Percentiles rank a stretch among this genome's conserved stretches.
Conservation (phyloP, 2,888 invertebrate genomes). For the Caenorhabditis sp. region DNA sequence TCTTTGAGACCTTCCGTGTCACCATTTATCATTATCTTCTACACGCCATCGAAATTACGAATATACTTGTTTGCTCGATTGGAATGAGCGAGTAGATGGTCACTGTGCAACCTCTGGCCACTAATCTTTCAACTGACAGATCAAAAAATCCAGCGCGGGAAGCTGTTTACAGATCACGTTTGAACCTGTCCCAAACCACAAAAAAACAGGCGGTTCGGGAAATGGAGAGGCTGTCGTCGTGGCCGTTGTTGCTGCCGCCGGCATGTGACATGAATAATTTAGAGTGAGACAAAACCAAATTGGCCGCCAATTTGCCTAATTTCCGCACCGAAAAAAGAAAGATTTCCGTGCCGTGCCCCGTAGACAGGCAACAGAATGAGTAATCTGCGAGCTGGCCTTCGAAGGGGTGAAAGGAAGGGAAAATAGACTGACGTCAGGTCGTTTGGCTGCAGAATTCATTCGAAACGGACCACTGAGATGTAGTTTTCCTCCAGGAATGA, state of each 20-base stretch:
- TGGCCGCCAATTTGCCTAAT: constrained; percentile 30
- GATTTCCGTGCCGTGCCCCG: neutral
- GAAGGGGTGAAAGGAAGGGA: no score
- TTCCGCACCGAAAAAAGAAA: constrained; percentile 11
- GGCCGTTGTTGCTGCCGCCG: no score
- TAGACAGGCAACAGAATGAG: constrained; percentile 17
- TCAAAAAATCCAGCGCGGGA: no score
- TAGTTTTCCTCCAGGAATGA: constrained; percentile 20
- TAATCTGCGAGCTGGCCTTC: neutral
- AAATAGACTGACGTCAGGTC: constrained; percentile 24
- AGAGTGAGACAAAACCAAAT: constrained; percentile 18
- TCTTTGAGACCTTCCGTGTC: neutral
- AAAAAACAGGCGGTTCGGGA: constrained; percentile 5
- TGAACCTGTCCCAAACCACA: neutral
- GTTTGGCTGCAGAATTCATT: constrained; percentile 6
- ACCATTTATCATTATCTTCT: neutral
- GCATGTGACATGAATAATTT: constrained; percentile 46
- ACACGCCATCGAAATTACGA: neutral
- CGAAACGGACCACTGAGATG: constrained; percentile 3
- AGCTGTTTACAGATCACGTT: constrained; percentile 2
- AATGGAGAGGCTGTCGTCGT: no score
- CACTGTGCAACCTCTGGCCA: no score
- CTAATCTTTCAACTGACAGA: neutral
- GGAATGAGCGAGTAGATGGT: neutral
- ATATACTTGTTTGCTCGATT: neutral